Evolutionary conservation across 2,797 vertebrate genomes (phyloP).

Genomic region (Tenualosa thibaudeaui): DNA sequence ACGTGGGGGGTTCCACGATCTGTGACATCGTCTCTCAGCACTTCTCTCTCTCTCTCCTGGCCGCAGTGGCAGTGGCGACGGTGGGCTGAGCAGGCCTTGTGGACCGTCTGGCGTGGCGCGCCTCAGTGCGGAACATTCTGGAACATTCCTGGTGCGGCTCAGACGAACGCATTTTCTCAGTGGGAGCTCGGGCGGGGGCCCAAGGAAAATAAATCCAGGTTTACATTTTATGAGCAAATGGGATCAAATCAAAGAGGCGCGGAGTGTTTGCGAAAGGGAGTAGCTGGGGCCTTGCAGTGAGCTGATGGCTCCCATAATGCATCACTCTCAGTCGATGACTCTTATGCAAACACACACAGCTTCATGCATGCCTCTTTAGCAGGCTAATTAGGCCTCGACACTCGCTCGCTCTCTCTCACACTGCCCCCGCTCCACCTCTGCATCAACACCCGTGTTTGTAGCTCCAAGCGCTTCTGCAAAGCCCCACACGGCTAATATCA

Average conservation of each 20-base stretch:
- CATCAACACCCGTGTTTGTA: not conserved
- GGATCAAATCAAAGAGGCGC: slow-evolving; percentile 52
- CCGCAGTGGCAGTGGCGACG: not conserved
- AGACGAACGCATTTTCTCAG: slow-evolving; percentile 51
- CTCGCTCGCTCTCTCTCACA: too few species aligned
- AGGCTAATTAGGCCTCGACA: not conserved
- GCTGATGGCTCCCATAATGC: slow-evolving; percentile 26
- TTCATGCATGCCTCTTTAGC: not conserved
- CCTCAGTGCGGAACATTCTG: slow-evolving; percentile 33
- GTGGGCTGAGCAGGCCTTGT: slow-evolving; percentile 37
- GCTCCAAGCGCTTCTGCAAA: slow-evolving; percentile 8
- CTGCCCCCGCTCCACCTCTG: too few species aligned
- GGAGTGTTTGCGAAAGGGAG: slow-evolving; percentile 42
- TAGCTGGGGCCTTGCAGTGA: slow-evolving; percentile 33
- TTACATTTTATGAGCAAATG: slow-evolving; percentile 55
- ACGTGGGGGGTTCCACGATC: not conserved
- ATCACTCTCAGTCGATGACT: not conserved
- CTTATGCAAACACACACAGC: not conserved
- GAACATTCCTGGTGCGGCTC: slow-evolving; percentile 56
- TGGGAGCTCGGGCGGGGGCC: slow-evolving; percentile 49
- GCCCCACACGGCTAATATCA: not conserved
- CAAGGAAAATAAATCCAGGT: slow-evolving; percentile 56
- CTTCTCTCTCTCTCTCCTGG: not conserved
- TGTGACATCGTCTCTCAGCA: slow-evolving; percentile 33
- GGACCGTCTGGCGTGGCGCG: slow-evolving; percentile 32